Evolutionary conservation across 2,888 invertebrate species (phyloP).

Genomic region (Campopleginae sp.): DNA sequence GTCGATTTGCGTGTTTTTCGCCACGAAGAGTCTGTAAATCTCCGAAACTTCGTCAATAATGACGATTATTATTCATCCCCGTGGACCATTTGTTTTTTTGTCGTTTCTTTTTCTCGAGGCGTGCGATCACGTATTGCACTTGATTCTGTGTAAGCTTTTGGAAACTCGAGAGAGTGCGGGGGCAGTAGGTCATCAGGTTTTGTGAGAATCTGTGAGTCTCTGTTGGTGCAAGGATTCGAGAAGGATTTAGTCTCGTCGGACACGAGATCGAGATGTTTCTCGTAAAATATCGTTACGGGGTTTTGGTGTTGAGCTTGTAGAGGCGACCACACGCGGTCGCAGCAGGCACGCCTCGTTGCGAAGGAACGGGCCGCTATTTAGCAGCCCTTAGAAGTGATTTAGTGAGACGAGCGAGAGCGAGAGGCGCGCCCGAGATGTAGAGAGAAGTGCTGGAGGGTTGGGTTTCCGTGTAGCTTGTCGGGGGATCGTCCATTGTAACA

Average conservation of each 20-base stretch:
- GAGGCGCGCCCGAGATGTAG: not conserved
- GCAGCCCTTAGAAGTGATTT: conserved; percentile 83
- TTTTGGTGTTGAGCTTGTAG: conserved; percentile 64
- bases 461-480: conserved; percentile 72
- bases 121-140: too few relatives aligned
- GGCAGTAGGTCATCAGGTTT: not conserved
- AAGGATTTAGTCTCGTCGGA: conserved; percentile 51
- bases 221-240: not conserved
- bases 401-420: conserved; percentile 71
- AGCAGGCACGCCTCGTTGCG: conserved; percentile 74
- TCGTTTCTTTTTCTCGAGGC: too few relatives aligned
- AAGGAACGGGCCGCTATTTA: conserved; percentile 79
- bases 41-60: too few relatives aligned
- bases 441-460: conserved; percentile 64
- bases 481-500: conserved; percentile 69
- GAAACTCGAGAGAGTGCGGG: not conserved
- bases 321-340: conserved; percentile 71
- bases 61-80: too few relatives aligned
- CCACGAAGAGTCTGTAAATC: too few relatives aligned
- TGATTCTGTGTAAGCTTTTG: not conserved
- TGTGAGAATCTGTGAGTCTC: not conserved
- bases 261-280: conserved; percentile 57
- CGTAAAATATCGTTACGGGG: conserved; percentile 28
- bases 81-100: too few relatives aligned
- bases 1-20: too few relatives aligned